phyloP scores from a whole-genome alignment of 35 echinoderm and acorn worm genomes.

The Anneissia japonica region DNA sequence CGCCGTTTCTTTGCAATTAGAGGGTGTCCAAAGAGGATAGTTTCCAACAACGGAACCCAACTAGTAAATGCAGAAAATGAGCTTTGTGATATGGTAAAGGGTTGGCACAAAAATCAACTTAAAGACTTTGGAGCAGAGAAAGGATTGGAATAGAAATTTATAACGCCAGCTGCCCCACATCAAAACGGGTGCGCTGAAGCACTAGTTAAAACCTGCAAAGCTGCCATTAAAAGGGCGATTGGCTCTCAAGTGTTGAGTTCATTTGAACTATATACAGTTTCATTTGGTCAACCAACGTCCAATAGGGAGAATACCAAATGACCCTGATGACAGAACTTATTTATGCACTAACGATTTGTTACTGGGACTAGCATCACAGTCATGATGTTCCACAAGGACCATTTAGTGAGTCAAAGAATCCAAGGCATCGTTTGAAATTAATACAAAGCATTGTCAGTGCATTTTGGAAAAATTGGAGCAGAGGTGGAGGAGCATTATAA shows the following conservation, averaged over 20 bases:
- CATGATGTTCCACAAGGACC: conserved; percentile 34
- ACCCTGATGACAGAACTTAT: conserved; percentile 43
- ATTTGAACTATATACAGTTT: background rate
- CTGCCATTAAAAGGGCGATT: background rate
- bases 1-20: conserved; percentile 28
- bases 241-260: background rate
- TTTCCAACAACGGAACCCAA: conserved; percentile 7
- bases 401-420: conserved; percentile 44
- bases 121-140: background rate
- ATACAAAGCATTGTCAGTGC: conserved; percentile 43
- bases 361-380: conserved; percentile 27
- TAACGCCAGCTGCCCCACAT: background rate
- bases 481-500: too few relatives aligned
- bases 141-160: background rate
- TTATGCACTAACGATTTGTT: conserved; percentile 47
- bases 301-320: conserved; percentile 41
- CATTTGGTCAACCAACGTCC: background rate
- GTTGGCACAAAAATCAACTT: background rate
- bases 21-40: conserved; percentile 12
- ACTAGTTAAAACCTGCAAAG: background rate
- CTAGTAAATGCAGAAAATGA: background rate
- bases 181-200: background rate
- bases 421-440: conserved; percentile 47
- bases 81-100: background rate
- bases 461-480: conserved; percentile 56